Evolutionary conservation across 1,140 invertebrate species (phyloP).

Genomic region (Pteromalus puparum): DNA sequence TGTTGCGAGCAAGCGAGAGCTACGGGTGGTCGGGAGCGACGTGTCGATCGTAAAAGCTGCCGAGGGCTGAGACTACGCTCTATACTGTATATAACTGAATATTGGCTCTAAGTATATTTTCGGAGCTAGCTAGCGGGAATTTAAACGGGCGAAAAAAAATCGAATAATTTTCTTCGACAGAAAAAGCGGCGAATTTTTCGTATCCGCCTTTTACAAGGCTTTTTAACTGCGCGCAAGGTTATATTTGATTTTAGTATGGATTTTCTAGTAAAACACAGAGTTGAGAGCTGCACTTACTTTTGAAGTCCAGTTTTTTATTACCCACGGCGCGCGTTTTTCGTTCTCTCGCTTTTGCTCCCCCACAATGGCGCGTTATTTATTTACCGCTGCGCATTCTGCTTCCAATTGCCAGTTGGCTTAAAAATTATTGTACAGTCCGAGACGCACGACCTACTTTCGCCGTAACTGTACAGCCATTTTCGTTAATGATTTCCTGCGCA

Average conservation of each 20-base stretch:
- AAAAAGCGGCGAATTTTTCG: slow-evolving; percentile 5
- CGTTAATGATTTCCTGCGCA: too few relatives aligned
- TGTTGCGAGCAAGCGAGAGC: neutral
- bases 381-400: neutral
- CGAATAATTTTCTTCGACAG: neutral
- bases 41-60: slow-evolving; percentile 5
- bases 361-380: neutral
- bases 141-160: neutral
- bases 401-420: neutral
- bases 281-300: neutral
- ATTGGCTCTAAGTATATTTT: neutral
- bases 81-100: neutral
- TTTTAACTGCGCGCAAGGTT: slow-evolving; percentile 4
- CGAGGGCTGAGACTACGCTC: neutral
- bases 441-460: neutral
- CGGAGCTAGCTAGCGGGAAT: too few relatives aligned
- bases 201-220: neutral
- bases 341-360: neutral
- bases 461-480: too few relatives aligned
- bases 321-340: neutral
- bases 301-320: slow-evolving; percentile 7
- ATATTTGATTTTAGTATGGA: neutral
- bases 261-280: slow-evolving; percentile 5
- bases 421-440: neutral
- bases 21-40: neutral